Evolutionary conservation across 2,113 vertebrate species (phyloP), one percentile per base, ranked within the genome.

Genomic region (Brachirus orientalis): DNA sequence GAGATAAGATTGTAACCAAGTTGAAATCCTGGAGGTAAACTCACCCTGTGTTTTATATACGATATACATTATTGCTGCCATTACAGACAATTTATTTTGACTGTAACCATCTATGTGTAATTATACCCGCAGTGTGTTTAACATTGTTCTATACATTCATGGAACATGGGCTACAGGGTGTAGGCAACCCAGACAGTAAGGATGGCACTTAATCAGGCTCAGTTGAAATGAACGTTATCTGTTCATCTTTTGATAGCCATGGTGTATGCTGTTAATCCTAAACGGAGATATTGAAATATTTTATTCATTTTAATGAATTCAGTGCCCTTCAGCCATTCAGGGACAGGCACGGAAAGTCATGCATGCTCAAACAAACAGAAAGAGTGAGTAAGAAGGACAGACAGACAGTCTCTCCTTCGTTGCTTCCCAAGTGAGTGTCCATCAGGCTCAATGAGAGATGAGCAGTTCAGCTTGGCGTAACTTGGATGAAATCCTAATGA

Each of bases 371-470:
- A 71, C 75, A 83, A 66, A 83, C 69, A 69, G 55, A 60, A 41
- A 35, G 44, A 65, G 71, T 63, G 67, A 79, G 65, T 37, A 68
- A 80, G 65, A 78, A 80, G 79, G 59, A 72, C 78, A 70, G 83
- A 86, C 76, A 72, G 80, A 71, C 58, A 61, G 76, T 77, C 80
- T 86, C 65, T 67, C 61, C 64, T 54, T 65, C 18, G 51, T 68
- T 60, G 50, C 63, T 10, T 74, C 75, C 80, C 78, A 28, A 44
- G 87, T 50, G 78, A 70, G 45, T 74, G 78, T 85, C 83, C 86
- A 88, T 90, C 88, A 89, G 77, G 70, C 71, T 80, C 82, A 88
- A 89, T 90, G 82, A 88, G 79, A 83, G 73, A 88, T 83, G 88
- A 90, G 80, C 69, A 74, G 64, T 83, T 80, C 63, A 68, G 70